Base-by-base conservation (phyloP, 2,888 invertebrate species). In the Temnothorax unifasciatus region DNA sequence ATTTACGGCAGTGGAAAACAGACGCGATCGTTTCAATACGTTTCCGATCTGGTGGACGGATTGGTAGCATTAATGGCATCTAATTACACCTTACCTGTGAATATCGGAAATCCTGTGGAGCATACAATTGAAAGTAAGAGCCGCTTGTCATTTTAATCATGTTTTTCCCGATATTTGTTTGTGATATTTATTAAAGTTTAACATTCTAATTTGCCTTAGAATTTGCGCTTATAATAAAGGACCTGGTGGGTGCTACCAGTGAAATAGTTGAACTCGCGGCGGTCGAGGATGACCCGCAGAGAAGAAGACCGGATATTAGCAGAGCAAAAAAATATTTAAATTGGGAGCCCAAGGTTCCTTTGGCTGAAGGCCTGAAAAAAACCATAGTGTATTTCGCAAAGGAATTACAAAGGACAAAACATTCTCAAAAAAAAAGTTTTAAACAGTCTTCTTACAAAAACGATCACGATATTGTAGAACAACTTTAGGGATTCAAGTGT, bases 71-170 rank as follows among this genome's bases (percentile, higher is more conserved):
- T 99, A 68, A 99, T 99, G 99, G 97, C 97, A 82, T 98, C 98
- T 21, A 99, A 99, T 95, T 99, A 98, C 94, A 97, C 98, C 0
- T 96, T 97, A 90, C 99, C 99, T 8, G 97, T 99, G 2, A 99
- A 99, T 95, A 95, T 99, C 86, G 99, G 99, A 59, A 99, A 99
- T 95, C 99, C 99, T 0, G 98, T 99, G 61, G 99, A 99, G 95
- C 98, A 99, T 94, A 98, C 99, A 2, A 99, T 99, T 91, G 97
- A 97, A 96, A 97, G 97, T 97, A 95, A 92, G 52, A 52, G 13
- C 3, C 25, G 4, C 18, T 15, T 69, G 9, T 63, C 52, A 21
- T 61, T 13, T 0, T 25, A 57, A 21, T 71, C 3, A n/a, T 44
- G 13, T 41, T 41, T 66, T 34, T 41, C 6, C 6, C 21, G 8